These are phyloP conservation scores for Oeneis ivallda DNA, from an alignment of 2,888 invertebrate genomes.

Conservation along the genomic window DNA sequence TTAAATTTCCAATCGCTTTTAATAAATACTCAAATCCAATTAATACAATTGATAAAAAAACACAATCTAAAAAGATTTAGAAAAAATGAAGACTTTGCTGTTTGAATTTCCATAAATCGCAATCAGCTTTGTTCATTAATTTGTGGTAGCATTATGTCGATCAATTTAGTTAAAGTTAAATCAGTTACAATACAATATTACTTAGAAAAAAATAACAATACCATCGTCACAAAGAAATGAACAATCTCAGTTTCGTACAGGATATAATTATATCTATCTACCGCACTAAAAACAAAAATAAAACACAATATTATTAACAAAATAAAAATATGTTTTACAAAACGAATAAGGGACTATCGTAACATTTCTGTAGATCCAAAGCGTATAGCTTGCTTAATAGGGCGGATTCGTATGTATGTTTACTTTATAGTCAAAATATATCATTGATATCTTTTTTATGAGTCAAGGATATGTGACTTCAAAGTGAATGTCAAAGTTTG, in stretches of 20 bases:
- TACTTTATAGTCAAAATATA: background rate
- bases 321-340: slow-evolving; percentile 28
- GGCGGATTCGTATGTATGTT: slow-evolving; percentile 2
- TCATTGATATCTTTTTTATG: background rate
- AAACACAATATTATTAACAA: slow-evolving; percentile 38
- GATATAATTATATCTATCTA: slow-evolving; percentile 54
- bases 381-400: slow-evolving; percentile 18
- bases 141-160: slow-evolving; percentile 52
- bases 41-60: background rate
- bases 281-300: slow-evolving; percentile 46
- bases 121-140: slow-evolving; percentile 60
- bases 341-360: slow-evolving; percentile 6
- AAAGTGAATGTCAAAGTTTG: slow-evolving; percentile 42
- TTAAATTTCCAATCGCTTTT: slow-evolving; percentile 42
- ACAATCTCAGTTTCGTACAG: slow-evolving; percentile 77
- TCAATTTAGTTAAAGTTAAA: slow-evolving; percentile 12
- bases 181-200: background rate
- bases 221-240: slow-evolving; percentile 65
- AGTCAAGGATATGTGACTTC: slow-evolving; percentile 34
- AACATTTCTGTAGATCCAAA: slow-evolving; percentile 21
- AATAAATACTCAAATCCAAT: background rate
- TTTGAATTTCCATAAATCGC: slow-evolving; percentile 65
- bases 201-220: background rate
- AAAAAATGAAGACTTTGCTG: slow-evolving; percentile 62
- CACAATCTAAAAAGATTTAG: slow-evolving; percentile 15